phyloP scores from a whole-genome alignment of 1,140 invertebrate species.

The Sycophila sp. region DNA sequence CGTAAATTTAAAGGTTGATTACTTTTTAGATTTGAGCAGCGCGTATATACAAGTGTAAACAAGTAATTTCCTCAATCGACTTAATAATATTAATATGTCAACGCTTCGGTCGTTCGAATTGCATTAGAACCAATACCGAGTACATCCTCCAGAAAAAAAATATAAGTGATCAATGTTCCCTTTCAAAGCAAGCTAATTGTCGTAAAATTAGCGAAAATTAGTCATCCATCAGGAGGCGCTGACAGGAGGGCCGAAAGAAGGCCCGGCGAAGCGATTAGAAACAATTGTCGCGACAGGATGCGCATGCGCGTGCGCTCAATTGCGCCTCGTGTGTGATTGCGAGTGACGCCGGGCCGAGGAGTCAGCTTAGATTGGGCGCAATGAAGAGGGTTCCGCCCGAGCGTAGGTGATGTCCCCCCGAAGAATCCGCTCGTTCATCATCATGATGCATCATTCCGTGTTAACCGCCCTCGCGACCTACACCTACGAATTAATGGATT shows the following conservation, averaged over 20 bases:
- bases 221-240: not conserved
- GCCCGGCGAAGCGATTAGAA: not conserved
- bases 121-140: too few species aligned
- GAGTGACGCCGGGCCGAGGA: not conserved
- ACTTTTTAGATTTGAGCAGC: too few species aligned
- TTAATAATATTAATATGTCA: too few species aligned
- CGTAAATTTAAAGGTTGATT: too few species aligned
- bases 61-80: too few species aligned
- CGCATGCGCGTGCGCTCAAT: not conserved
- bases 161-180: too few species aligned
- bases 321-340: too few species aligned
- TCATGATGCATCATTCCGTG: not conserved
- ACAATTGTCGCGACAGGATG: slow-evolving; percentile 17
- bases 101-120: too few species aligned
- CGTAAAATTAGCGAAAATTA: not conserved
- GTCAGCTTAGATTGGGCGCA: not conserved
- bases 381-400: not conserved
- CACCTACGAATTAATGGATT: too few species aligned
- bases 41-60: too few species aligned
- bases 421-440: slow-evolving; percentile 25
- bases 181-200: too few species aligned
- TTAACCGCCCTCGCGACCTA: not conserved
- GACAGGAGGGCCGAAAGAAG: slow-evolving; percentile 4
- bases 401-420: not conserved
- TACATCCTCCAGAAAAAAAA: too few species aligned